A percentile compares a stretch with the other conserved stretches of the same genome.
Evolutionary conservation across 2,888 invertebrate species (phyloP).

Genomic region (Philereme transversata): DNA sequence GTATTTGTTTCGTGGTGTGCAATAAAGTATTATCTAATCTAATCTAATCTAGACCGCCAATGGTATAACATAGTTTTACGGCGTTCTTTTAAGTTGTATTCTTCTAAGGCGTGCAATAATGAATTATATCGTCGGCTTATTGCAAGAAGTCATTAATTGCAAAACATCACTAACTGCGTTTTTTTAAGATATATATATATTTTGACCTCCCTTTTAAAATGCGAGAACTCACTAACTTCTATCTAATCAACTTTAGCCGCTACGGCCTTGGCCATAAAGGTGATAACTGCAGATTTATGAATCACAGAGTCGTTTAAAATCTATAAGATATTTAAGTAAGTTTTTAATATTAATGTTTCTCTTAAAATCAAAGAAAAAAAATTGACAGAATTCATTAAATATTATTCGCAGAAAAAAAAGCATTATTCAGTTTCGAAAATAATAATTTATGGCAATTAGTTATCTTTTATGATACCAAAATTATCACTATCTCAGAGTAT

Average conservation of each 20-base stretch:
- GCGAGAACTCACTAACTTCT: background rate
- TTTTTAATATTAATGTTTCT: too few relatives aligned
- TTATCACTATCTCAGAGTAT: background rate
- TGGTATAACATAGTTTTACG: too few relatives aligned
- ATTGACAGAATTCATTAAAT: too few relatives aligned
- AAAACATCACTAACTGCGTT: conserved; percentile 2
- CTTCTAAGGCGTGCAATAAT: too few relatives aligned
- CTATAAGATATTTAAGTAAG: too few relatives aligned
- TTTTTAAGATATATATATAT: background rate
- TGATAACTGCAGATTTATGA: background rate
- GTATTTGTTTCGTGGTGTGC: too few relatives aligned
- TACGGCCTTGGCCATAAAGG: conserved; percentile 3
- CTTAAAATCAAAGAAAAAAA: too few relatives aligned
- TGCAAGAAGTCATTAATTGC: conserved; percentile 3
- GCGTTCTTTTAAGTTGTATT: too few relatives aligned
- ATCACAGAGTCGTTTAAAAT: too few relatives aligned
- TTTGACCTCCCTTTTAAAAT: background rate
- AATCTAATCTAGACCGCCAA: too few relatives aligned
- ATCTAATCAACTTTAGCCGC: background rate
- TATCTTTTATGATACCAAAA: background rate
- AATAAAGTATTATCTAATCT: too few relatives aligned
- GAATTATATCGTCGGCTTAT: conserved; percentile 5
- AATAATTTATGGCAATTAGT: background rate
- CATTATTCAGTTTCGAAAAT: background rate
- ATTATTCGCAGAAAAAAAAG: too few relatives aligned